phyloP scores from a whole-genome alignment of 2,113 vertebrate species.

The Spilogale gracilis region DNA sequence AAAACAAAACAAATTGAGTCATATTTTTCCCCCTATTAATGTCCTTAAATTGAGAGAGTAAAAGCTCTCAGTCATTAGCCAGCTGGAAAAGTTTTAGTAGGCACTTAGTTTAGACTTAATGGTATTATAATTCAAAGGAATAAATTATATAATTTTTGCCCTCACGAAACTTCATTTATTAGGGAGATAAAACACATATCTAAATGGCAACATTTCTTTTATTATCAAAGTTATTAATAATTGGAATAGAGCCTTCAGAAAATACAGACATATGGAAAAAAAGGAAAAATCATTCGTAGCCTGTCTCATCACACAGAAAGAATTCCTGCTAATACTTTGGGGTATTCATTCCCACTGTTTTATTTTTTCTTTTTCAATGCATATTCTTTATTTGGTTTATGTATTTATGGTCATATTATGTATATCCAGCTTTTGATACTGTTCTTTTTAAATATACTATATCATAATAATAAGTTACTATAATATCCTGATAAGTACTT shows the following conservation, averaged over 20 bases:
- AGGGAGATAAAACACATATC: background rate
- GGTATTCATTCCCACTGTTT: background rate
- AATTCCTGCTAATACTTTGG: background rate
- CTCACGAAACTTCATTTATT: background rate
- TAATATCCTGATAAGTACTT: background rate
- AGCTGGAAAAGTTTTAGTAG: slow-evolving; percentile 45
- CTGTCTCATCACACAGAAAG: background rate
- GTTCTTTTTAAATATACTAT: background rate
- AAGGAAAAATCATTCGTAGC: background rate
- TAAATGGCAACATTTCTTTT: background rate
- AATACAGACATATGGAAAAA: background rate
- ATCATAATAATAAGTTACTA: background rate
- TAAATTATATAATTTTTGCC: slow-evolving; percentile 3
- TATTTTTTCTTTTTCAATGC: background rate
- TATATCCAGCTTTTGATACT: background rate
- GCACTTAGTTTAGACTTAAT: background rate
- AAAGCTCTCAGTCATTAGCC: slow-evolving; percentile 13
- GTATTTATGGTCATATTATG: background rate
- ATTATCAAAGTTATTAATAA: slow-evolving; percentile 22
- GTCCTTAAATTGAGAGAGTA: background rate
- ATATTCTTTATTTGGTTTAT: background rate
- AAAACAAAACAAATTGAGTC: slow-evolving; percentile 43
- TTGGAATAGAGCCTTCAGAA: slow-evolving; percentile 36
- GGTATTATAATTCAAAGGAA: background rate
- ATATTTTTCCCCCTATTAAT: background rate